A percentile compares a stretch with the other conserved stretches of the same genome.
phyloP scores from a whole-genome alignment of 2,888 invertebrate genomes.

The Apotomis turbidana region DNA sequence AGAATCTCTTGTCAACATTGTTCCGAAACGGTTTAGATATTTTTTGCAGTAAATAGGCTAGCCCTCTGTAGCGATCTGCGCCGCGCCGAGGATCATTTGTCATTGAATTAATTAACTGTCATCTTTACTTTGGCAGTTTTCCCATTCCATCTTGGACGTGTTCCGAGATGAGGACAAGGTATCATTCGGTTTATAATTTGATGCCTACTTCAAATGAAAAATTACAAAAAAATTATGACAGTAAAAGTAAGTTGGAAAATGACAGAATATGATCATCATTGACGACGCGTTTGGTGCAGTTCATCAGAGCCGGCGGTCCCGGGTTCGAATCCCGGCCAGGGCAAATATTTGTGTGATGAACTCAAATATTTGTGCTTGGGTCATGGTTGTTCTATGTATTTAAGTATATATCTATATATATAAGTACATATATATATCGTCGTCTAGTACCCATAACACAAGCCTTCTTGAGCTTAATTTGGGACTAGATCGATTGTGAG shows the following conservation, averaged over 20 bases:
- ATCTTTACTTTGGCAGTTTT: slow-evolving; percentile 39
- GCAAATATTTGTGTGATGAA: too few species aligned
- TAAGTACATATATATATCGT: too few species aligned
- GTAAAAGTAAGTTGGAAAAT: neutral
- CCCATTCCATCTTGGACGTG: slow-evolving; percentile 31
- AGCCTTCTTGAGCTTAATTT: too few species aligned
- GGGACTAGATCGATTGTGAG: too few species aligned
- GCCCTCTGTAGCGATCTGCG: slow-evolving; percentile 15
- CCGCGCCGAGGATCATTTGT: slow-evolving; percentile 33
- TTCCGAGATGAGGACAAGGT: slow-evolving; percentile 19
- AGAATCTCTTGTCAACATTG: slow-evolving; percentile 1
- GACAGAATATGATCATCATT: neutral
- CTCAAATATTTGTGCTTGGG: too few species aligned
- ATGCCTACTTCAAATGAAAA: slow-evolving; percentile 18
- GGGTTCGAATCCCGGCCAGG: too few species aligned
- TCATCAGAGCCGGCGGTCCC: too few species aligned
- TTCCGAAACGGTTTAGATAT: slow-evolving; percentile 2
- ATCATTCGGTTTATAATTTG: slow-evolving; percentile 26
- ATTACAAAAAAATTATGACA: slow-evolving; percentile 4
- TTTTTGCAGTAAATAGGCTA: slow-evolving; percentile 23
- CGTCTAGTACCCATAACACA: too few species aligned
- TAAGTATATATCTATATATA: too few species aligned
- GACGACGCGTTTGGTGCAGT: too few species aligned
- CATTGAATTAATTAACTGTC: slow-evolving; percentile 40
- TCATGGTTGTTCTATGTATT: too few species aligned